Base-by-base conservation (phyloP, 2,888 invertebrate genomes). In the Elmis aenea region DNA sequence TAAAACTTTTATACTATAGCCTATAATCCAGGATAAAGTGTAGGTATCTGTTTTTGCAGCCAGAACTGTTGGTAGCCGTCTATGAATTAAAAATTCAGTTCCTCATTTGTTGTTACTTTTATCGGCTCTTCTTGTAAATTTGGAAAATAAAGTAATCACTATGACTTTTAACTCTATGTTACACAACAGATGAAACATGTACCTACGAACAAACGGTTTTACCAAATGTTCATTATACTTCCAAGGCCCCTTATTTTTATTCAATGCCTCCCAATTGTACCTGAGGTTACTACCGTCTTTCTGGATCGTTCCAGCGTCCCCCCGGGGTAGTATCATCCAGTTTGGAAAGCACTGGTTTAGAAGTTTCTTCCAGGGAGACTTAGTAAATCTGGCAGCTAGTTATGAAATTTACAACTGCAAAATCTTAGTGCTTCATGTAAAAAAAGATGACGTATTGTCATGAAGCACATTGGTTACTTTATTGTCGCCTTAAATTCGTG, bases 11-110 rank as follows among this genome's bases (percentile, higher is more conserved):
- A 6, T 4, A 29, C 10, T 11, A 36, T 18, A 4, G 6, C 10
- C 31, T 29, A 43, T 9, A 47, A 31, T 46, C 15, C 38, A 34
- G 43, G 42, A 25, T 38, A 37, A 12, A 34, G 5, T 5, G 11
- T 13, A 4, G 16, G 20, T 9, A 28, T 27, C 16, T n/a, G n/a
- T n/a, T n/a, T n/a, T n/a, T n/a, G n/a, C n/a, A n/a, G n/a, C n/a
- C n/a, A n/a, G n/a, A n/a, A 21, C 10, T 33, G 9, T 28, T 28
- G 27, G 27, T 33, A 28, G 9, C 26, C 27, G 9, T 12, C n/a
- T 26, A 27, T 26, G 27, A 33, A 28, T 26, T 33, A 16, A 16
- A 33, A 11, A 16, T 35, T 31, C 12, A n/a, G n/a, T n/a, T n/a
- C n/a, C n/a, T n/a, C n/a, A n/a, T n/a, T n/a, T n/a, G n/a, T n/a